Evolutionary conservation across 2,888 invertebrate species (phyloP).

Genomic region (Himalopsyche anomala): DNA sequence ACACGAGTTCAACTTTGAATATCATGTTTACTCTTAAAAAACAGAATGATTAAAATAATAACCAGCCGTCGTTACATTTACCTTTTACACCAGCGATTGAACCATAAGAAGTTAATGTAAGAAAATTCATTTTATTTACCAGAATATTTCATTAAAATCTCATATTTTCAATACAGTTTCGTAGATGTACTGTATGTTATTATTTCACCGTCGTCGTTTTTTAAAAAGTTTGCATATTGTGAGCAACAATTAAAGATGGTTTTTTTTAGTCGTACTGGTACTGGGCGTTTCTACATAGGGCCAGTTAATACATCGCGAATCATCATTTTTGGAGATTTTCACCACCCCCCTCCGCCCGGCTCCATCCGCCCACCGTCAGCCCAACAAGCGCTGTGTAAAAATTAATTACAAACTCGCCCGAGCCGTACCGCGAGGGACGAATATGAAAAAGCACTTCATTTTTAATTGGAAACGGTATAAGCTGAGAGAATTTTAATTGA

Average conservation of each 20-base stretch:
- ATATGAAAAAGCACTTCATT: conserved; percentile 65
- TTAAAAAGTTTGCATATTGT: no score
- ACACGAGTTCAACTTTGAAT: no score
- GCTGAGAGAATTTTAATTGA: conserved; percentile 65
- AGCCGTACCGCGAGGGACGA: conserved; percentile 57
- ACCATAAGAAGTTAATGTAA: no score
- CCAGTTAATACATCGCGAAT: conserved; percentile 52
- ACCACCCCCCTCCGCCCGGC: conserved; percentile 14
- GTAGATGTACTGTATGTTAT: no score
- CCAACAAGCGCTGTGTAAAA: conserved; percentile 55
- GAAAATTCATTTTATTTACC: no score
- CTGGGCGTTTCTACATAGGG: conserved; percentile 23
- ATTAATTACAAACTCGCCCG: conserved; percentile 62
- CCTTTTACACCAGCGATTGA: no score
- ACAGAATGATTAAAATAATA: no score
- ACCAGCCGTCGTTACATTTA: no score
- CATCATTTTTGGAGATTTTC: conserved; percentile 47
- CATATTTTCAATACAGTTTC: no score
- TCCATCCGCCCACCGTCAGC: conserved; percentile 23
- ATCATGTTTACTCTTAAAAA: no score
- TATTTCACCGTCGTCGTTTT: no score
- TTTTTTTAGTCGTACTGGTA: conserved; percentile 42
- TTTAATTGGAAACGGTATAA: conserved; percentile 65
- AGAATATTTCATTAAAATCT: no score
- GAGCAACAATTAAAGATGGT: conserved; percentile 11